A percentile compares a stretch with the other conserved stretches of the same genome.
These are phyloP conservation scores for Enoplosus armatus DNA, from an alignment of 2,797 vertebrate species.

Conservation along the genomic window DNA sequence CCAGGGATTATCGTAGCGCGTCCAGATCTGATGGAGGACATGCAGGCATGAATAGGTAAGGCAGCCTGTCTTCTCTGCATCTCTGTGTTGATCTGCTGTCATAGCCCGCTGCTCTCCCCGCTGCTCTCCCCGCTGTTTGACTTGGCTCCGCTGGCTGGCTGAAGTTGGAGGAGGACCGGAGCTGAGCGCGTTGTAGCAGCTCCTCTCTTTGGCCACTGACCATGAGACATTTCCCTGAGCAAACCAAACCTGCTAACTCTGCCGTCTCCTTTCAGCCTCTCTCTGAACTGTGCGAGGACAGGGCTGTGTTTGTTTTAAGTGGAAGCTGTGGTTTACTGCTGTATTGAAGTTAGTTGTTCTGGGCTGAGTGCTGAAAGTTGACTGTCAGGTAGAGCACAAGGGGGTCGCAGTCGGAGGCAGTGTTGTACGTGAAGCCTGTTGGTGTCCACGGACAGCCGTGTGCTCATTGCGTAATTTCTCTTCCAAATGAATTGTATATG, in stretches of 20 bases:
- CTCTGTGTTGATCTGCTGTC: constrained; percentile 68
- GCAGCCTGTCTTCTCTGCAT: constrained; percentile 59
- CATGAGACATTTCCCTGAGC: constrained; percentile 48
- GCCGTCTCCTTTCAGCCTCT: constrained; percentile 28
- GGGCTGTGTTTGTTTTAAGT: constrained; percentile 57
- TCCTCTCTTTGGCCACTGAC: constrained; percentile 58
- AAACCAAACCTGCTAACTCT: constrained; percentile 11
- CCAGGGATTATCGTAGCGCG: constrained; percentile 83
- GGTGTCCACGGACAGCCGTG: constrained; percentile 62
- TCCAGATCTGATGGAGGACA: constrained; percentile 81
- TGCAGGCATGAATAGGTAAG: constrained; percentile 88
- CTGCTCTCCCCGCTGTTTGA: constrained; percentile 56
- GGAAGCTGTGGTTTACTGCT: constrained; percentile 64
- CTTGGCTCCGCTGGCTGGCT: constrained; percentile 46
- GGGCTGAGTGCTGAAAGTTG: constrained; percentile 72
- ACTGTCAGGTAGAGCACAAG: constrained; percentile 55
- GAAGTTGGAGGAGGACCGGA: constrained; percentile 65
- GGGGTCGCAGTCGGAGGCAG: constrained; percentile 28
- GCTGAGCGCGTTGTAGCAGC: constrained; percentile 39
- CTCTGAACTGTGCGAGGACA: constrained; percentile 38
- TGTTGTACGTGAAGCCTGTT: constrained; percentile 57
- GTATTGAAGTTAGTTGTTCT: constrained; percentile 46
- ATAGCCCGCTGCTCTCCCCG: constrained; percentile 44
- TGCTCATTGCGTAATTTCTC: constrained; percentile 72
- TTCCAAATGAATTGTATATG: constrained; percentile 40